Evolutionary conservation across 2,113 vertebrate genomes (phyloP).

Genomic region (Fregata magnificens): DNA sequence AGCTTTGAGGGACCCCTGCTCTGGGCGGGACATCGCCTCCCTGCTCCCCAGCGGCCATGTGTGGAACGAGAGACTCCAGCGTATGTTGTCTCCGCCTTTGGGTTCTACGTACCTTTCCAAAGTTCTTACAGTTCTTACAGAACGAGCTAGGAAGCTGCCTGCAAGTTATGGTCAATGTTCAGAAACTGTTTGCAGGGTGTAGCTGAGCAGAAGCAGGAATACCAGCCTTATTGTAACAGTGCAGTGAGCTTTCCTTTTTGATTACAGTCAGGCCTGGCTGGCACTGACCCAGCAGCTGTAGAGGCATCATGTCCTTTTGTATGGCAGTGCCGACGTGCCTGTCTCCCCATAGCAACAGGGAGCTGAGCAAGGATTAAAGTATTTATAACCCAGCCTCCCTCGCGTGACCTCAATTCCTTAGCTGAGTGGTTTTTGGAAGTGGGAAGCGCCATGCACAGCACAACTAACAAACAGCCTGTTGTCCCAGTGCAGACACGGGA

Average conservation of each 20-base stretch:
- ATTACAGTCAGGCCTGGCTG: conserved; percentile 24
- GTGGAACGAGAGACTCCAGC: accelerated
- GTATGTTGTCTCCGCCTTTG: neutral
- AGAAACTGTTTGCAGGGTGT: neutral
- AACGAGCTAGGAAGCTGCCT: neutral
- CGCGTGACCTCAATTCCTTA: conserved; percentile 67
- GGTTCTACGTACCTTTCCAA: neutral
- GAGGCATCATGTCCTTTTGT: conserved; percentile 57
- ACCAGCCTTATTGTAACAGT: neutral
- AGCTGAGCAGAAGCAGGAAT: neutral
- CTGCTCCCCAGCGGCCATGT: neutral
- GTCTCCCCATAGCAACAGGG: conserved; percentile 69
- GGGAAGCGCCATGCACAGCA: neutral
- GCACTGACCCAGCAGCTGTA: conserved; percentile 50
- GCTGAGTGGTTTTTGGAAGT: conserved; percentile 45
- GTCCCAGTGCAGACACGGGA: neutral
- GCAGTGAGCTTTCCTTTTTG: neutral
- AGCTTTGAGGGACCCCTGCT: neutral
- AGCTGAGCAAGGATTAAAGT: conserved; percentile 71
- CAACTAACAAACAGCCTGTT: conserved; percentile 4
- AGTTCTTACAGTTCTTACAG: accelerated
- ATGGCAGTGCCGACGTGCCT: conserved; percentile 56
- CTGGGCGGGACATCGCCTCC: neutral
- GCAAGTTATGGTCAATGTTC: accelerated
- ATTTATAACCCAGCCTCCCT: conserved; percentile 70